These are phyloP conservation scores for Myrmophylax atrothorax DNA, from an alignment of 2,113 vertebrate species.

Conservation along the genomic window DNA sequence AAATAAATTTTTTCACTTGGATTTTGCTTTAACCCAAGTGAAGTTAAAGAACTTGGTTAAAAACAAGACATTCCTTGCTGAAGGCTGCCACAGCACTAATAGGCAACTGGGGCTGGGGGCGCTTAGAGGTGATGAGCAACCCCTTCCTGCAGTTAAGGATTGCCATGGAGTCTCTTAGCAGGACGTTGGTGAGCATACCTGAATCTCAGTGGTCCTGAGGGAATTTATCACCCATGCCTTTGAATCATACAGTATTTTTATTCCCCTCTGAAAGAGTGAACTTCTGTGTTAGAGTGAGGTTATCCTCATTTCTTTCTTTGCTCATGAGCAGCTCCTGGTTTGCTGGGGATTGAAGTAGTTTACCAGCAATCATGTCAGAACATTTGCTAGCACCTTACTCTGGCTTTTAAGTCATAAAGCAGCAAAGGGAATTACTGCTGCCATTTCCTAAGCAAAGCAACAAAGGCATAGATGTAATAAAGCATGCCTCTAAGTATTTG, in stretches of 20 bases:
- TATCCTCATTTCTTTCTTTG: neutral
- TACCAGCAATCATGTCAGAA: neutral
- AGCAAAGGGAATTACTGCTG: neutral
- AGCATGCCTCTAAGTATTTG: neutral
- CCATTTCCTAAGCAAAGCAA: neutral
- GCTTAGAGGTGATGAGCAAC: neutral
- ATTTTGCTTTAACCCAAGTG: neutral
- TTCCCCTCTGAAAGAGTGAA: neutral
- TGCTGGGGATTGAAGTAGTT: neutral
- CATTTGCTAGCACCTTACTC: neutral
- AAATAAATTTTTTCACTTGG: neutral
- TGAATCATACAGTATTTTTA: neutral
- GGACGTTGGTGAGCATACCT: neutral
- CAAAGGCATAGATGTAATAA: neutral
- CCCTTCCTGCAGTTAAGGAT: neutral
- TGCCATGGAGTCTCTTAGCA: fast-evolving
- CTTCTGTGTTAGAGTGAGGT: neutral
- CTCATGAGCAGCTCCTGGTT: neutral
- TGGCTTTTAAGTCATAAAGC: neutral
- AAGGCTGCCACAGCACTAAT: neutral
- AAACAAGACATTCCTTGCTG: neutral
- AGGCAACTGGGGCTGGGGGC: neutral
- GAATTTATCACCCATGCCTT: neutral
- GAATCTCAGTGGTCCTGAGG: neutral
- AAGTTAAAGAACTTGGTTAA: neutral